Evolutionary conservation across 35 echinoderm and acorn worm species (phyloP), one percentile per base, ranked within the genome.

Genomic region (Apostichopus parvimensis): DNA sequence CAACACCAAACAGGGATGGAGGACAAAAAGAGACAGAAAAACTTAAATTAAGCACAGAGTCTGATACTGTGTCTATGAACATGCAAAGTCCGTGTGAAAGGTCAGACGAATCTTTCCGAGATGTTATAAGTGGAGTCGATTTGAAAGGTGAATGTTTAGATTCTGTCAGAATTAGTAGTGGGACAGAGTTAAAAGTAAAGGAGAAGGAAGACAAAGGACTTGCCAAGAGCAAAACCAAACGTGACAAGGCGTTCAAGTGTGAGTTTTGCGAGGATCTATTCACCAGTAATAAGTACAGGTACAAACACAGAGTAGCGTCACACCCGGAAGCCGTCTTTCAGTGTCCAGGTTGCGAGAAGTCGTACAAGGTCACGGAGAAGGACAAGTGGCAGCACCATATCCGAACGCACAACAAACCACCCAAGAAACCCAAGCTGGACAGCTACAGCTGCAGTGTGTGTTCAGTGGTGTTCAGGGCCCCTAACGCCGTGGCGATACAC

Each of bases 211-310:
- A 18, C 15, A 75, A 18, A 75, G 21, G 71, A 6, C n/a, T 18
- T 24, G 17, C n/a, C 20, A 75, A 75, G 21, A 18, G 6, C 20
- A 22, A 52, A n/a, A 57, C 8, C 79, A 88, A 88, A n/a, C 9
- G 24, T 20, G 17, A 52, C 6, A 88, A 88, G 64, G 9, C 10
- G 23, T 88, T 88, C 86, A 64, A 88, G 62, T 88, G 86, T 52
- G 86, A 88, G 72, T 88, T 88, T 73, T 88, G 86, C 34, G 86
- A 88, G 64, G 61, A 88, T 58, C 11, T 72, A 8, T 88, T 88
- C 7, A 88, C 86, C 20, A 88, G 86, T 21, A 88, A 88, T n/a
- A 88, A 66, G 62, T 88, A 88, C 86, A 88, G 86, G 86, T 88
- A 66, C 62, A 88, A 88, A 26, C 86, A 88, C 60, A 12, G 86